Conservation (phyloP, 92 coral and sea anemone species). For the Actinostola sp. region DNA sequence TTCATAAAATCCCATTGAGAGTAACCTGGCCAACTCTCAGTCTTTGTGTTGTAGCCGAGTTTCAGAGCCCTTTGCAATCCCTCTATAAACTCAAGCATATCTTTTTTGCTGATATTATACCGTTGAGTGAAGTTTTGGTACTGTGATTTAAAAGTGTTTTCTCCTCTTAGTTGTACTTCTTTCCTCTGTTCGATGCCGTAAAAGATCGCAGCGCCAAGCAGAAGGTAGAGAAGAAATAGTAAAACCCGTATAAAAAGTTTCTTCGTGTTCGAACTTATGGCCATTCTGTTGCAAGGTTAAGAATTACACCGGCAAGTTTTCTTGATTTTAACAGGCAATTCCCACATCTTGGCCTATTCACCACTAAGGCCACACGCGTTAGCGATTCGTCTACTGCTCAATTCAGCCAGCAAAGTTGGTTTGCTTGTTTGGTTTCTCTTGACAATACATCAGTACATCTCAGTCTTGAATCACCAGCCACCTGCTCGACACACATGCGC, state of each 20-base stretch:
- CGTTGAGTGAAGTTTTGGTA: slow-evolving; percentile 50
- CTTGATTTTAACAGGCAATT: neutral
- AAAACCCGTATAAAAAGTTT: slow-evolving; percentile 84
- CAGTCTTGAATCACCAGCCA: slow-evolving; percentile 37
- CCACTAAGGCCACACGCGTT: slow-evolving; percentile 8
- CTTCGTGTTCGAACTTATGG: slow-evolving; percentile 83
- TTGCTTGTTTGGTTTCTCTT: slow-evolving; percentile 80
- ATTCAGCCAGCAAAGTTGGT: slow-evolving; percentile 44
- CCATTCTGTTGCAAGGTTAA: slow-evolving; percentile 45
- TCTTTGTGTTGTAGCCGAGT: slow-evolving; percentile 68
- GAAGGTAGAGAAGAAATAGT: slow-evolving; percentile 86
- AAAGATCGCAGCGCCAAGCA: slow-evolving; percentile 92
- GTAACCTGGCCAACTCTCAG: slow-evolving; percentile 25
- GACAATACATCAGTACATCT: slow-evolving; percentile 84
- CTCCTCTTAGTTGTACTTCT: slow-evolving; percentile 40
- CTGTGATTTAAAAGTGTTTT: slow-evolving; percentile 40
- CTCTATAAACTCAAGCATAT: slow-evolving; percentile 65
- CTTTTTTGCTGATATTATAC: slow-evolving; percentile 62
- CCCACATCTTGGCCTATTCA: slow-evolving; percentile 8
- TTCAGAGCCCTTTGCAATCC: slow-evolving; percentile 74
- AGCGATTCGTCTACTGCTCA: slow-evolving; percentile 25
- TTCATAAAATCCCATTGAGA: slow-evolving; percentile 90
- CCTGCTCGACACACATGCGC: slow-evolving; percentile 32
- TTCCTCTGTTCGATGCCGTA: slow-evolving; percentile 61
- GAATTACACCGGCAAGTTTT: neutral